Conservation (phyloP, 2,888 invertebrate species). For the Autographa gamma region DNA sequence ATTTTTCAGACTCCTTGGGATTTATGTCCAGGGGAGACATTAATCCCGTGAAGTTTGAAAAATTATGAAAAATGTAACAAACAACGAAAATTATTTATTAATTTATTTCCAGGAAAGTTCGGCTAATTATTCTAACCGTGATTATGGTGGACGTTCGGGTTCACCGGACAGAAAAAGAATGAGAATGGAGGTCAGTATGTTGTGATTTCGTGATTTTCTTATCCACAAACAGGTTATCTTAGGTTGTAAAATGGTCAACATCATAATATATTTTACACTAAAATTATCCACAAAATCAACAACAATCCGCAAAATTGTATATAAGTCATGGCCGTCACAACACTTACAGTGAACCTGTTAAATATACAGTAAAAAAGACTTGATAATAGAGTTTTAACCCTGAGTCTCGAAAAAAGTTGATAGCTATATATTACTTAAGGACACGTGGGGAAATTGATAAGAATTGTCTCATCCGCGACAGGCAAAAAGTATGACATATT, state of each 20-base stretch:
- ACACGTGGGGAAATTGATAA: constrained; percentile 43
- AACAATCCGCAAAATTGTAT: constrained; percentile 32
- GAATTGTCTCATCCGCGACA: constrained; percentile 38
- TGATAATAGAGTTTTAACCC: constrained; percentile 38
- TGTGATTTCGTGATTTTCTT: constrained; percentile 31
- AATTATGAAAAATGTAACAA: no score
- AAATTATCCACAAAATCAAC: constrained; percentile 34
- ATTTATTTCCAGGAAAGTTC: constrained; percentile 78
- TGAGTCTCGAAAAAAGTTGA: constrained; percentile 42
- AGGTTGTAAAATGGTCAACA: constrained; percentile 22
- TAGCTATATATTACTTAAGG: constrained; percentile 38
- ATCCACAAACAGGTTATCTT: constrained; percentile 15
- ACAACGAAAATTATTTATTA: not conserved
- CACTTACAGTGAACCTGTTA: constrained; percentile 41
- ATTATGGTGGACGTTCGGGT: constrained; percentile 87
- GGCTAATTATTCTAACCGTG: constrained; percentile 86
- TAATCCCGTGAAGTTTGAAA: no score
- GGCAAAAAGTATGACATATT: constrained; percentile 41
- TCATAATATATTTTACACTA: constrained; percentile 31
- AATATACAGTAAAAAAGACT: constrained; percentile 32
- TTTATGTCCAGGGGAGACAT: no score
- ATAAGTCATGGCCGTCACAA: constrained; percentile 48
- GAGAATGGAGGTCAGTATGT: constrained; percentile 89
- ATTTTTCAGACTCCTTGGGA: no score
- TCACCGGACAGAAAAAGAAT: constrained; percentile 91